Evolutionary conservation across 1,140 invertebrate species (phyloP), one percentile per base, ranked within the genome.

Genomic region (Samia ricini): DNA sequence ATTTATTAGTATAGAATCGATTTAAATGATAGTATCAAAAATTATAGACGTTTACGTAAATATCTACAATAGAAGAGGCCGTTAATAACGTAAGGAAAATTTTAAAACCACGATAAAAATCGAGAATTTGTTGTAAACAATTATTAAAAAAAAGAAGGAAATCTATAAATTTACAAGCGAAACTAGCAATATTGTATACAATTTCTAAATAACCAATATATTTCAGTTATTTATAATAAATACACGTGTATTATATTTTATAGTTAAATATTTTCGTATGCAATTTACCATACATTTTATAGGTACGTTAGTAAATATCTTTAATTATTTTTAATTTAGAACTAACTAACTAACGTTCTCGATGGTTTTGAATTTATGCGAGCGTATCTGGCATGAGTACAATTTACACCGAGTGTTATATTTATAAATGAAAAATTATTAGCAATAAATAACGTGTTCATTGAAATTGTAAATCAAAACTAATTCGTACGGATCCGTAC

Each of bases 391-490:
- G 56, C 56, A 29, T 29, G 56, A 33, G 42, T 57, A 42, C 56
- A 57, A 42, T 36, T 52, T 52, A 20, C 22, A 8, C 21, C 52
- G 24, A 55, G 20, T 24, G 52, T 55, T 55, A 55, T n/a, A n/a
- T 57, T 57, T 36, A 57, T 29, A 20, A 57, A 57, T 57, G 52
- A 55, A 24, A 55, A 24, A 55, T 23, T 36, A 23, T 29, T 29
- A 19, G 18, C 29, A 57, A 57, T 57, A 57, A 57, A 57, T 33
- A 33, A 57, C 26, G 21, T 36, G 56, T 57, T 57, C 42, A 36
- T 57, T 57, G 56, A 57, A 36, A 36, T 57, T 36, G 18, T 57
- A 57, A 42, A 57, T 57, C 56, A 57, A 57, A 42, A 33, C 24
- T 36, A 57, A 36, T 57, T 57, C 29, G 22, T 57, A 26, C 52